These are phyloP conservation scores for Automeris io DNA, from an alignment of 2,888 invertebrate genomes.

Conservation along the genomic window DNA sequence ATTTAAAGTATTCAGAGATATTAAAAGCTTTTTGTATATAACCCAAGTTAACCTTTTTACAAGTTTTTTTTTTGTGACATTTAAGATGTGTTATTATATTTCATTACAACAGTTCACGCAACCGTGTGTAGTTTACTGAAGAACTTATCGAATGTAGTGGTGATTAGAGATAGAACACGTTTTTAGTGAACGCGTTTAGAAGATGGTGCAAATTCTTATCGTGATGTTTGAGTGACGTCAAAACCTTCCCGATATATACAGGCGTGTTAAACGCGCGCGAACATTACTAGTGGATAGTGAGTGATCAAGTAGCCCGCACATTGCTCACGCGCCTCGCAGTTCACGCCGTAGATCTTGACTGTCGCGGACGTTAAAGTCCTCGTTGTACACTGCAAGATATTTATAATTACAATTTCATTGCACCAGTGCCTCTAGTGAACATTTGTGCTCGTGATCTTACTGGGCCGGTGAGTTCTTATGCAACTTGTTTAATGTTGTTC, in stretches of 20 bases:
- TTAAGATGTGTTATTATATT: not conserved
- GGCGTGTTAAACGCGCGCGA: constrained; percentile 54
- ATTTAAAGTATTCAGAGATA: no score
- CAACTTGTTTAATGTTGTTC: constrained; percentile 2
- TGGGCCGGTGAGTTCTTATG: constrained; percentile 36
- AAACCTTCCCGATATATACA: constrained; percentile 52
- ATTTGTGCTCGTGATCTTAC: constrained; percentile 34
- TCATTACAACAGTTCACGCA: not conserved
- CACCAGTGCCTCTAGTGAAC: constrained; percentile 45
- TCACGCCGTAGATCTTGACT: constrained; percentile 28
- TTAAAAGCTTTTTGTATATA: no score
- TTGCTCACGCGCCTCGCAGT: constrained; percentile 41
- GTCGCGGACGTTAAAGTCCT: constrained; percentile 28
- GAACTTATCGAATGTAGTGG: constrained; percentile 1
- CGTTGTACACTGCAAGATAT: constrained; percentile 13
- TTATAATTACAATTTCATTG: constrained; percentile 24
- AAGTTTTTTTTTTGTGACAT: no score
- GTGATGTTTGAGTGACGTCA: constrained; percentile 50
- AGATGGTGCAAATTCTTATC: constrained; percentile 41
- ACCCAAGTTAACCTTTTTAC: no score
- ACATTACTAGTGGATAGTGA: constrained; percentile 57
- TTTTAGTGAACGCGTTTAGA: constrained; percentile 22
- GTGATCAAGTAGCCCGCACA: constrained; percentile 49
- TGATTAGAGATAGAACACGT: constrained; percentile 19
- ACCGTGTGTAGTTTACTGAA: not conserved